Evolutionary conservation across 2,797 vertebrate species (phyloP), one percentile per base, ranked within the genome.

Genomic region (Acanthurus lineatus): DNA sequence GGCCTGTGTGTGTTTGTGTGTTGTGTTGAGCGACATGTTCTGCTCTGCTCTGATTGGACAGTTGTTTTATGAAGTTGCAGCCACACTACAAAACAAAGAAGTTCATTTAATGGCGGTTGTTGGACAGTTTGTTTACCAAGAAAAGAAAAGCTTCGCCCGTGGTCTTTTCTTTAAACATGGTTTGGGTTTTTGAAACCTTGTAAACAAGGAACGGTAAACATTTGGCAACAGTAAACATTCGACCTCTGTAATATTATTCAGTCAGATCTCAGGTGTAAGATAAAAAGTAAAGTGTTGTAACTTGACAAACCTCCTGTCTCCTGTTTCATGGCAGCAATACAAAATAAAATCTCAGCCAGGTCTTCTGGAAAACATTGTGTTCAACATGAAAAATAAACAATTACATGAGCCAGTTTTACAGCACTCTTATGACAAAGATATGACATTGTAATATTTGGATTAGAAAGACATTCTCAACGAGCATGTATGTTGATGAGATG

Each of bases 181-280:
- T 42, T 42, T 42, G 40, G 40, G 40, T 42, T 42, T 6, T 42
- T 11, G 10, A 42, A 42, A 42, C 40, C 10, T 8, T 42, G 40
- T 42, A 42, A 42, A 42, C 40, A 32, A 42, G 40, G 8, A 42
- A 42, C 40, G 10, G 40, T 42, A 42, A 45, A 42, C 40, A 42
- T 42, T 42, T 42, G 40, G 20, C 22, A 47, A 12, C 15, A 14
- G n/a, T 60, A 58, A 69, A 70, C 56, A 60, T 57, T 57, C 56
- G 5, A 74, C 44, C n/a, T 64, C 15, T 8, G 6, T 64, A 25
- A 56, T n/a, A 52, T 42, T 52, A 51, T 1, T 53, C 12, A n/a
- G 28, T 25, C 40, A 42, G 40, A 42, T 42, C 8, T 42, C 40
- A 16, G 11, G 15, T 42, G 16, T 8, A 40, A 22, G 32, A 20